Conservation (phyloP, 2,888 invertebrate genomes). For the Zygothrica quintamaculata region DNA sequence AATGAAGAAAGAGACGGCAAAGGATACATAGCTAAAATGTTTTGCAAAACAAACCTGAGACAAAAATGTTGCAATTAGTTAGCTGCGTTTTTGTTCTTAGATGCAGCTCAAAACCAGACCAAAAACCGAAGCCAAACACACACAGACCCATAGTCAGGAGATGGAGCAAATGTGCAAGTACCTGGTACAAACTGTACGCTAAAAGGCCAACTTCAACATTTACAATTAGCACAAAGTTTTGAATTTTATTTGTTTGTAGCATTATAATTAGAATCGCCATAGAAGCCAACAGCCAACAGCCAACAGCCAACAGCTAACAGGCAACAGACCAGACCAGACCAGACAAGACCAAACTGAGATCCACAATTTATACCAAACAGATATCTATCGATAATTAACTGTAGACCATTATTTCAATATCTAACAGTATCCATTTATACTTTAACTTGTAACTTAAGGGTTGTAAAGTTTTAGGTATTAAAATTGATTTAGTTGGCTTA, state of each 20-base stretch:
- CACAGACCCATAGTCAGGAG: neutral
- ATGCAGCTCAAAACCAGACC: neutral
- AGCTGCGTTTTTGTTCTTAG: slow-evolving; percentile 10
- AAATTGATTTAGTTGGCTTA: slow-evolving; percentile 15
- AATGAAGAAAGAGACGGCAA: neutral
- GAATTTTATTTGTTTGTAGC: slow-evolving; percentile 37
- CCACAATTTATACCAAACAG: too few relatives aligned
- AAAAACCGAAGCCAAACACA: neutral
- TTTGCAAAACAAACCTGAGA: slow-evolving; percentile 37
- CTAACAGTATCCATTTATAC: too few relatives aligned
- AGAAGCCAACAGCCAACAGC: too few relatives aligned
- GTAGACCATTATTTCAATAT: slow-evolving; percentile 10
- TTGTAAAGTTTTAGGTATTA: slow-evolving; percentile 8
- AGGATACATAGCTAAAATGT: slow-evolving; percentile 19
- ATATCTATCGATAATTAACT: slow-evolving; percentile 56
- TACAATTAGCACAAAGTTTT: slow-evolving; percentile 19
- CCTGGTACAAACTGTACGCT: neutral
- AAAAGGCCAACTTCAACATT: slow-evolving; percentile 9
- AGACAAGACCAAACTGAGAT: too few relatives aligned
- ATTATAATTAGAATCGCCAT: slow-evolving; percentile 30
- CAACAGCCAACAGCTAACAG: too few relatives aligned
- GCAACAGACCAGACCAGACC: too few relatives aligned
- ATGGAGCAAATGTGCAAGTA: too few relatives aligned
- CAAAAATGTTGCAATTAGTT: slow-evolving; percentile 57
- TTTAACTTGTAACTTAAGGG: neutral